Base-by-base conservation (phyloP, 2,888 invertebrate genomes). In the Melangyna quadrimaculata region DNA sequence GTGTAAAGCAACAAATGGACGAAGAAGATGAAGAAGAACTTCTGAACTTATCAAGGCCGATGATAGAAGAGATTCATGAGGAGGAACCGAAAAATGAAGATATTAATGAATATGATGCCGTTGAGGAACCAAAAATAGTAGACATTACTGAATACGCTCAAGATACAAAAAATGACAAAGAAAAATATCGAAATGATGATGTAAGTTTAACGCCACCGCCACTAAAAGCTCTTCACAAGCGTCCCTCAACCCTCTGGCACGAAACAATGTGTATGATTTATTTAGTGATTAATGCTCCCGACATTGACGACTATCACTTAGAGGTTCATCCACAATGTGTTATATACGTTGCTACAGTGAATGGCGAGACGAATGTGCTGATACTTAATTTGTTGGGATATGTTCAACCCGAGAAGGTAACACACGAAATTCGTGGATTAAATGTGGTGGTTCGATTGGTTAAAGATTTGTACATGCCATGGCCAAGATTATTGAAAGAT, bases 401-500 rank as follows among this genome's bases (percentile, higher is more conserved):
- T 9, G 78, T 90, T 22, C 87, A 88, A 12, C 87, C 89, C 1
- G 37, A 88, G 19, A 29, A 78, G 12, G 88, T 89, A 8, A 88
- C 89, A 0, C 90, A 90, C 77, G 89, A 89, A 78, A 88, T 90
- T 63, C 89, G 89, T 53, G 90, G 90, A 0, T 55, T 90, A 1
- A 88, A 89, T 84, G 89, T 90, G 0, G 78, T 89, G 3, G 88
- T 90, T 55, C 88, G 90, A 27, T 79, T 90, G 35, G 87, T 88
- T 0, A 90, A 90, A 69, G 87, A 77, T n/a, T 59, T 89, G 12
- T 88, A 69, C 63, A 87, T 88, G 72, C 75, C 87, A 22, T 89
- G 89, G 89, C 89, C 89, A n/a, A 88, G 89, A 12, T 71, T 89
- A 19, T 40, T 89, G 5, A 40, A 87, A 32, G 86, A 88, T 53